These are phyloP conservation scores for Rhabdomys dilectus DNA, from an alignment of 2,113 vertebrate genomes.

Conservation along the genomic window DNA sequence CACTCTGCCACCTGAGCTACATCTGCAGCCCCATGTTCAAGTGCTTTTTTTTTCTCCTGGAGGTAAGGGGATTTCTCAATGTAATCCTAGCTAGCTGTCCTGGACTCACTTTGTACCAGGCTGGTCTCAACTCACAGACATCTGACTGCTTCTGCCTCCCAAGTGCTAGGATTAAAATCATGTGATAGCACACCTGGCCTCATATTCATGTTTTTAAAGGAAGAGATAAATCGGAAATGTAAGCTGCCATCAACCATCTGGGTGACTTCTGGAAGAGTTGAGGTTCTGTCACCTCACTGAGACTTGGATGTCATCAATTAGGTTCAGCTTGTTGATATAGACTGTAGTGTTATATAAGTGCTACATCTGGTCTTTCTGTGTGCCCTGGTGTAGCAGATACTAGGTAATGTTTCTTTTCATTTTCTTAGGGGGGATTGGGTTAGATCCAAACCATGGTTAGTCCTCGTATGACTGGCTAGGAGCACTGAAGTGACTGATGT, in stretches of 20 bases:
- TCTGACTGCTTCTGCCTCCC: not conserved
- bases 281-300: not conserved
- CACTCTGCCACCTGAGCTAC: not conserved
- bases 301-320: not conserved
- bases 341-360: not conserved
- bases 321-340: not conserved
- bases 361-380: not conserved
- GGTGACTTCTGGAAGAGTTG: not conserved
- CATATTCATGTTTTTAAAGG: not conserved
- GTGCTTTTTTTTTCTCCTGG: not conserved
- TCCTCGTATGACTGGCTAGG: not conserved
- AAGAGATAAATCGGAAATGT: not conserved
- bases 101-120: not conserved
- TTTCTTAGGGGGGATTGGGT: conserved; percentile 13
- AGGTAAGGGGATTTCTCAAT: not conserved
- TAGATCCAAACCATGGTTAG: not conserved
- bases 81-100: not conserved
- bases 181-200: not conserved
- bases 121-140: not conserved
- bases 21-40: not conserved
- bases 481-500: not conserved
- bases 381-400: not conserved
- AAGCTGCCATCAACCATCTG: not conserved
- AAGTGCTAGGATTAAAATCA: not conserved
- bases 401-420: conserved; percentile 37